Evolutionary conservation across 2,113 vertebrate genomes (phyloP), one percentile per base, ranked within the genome.

Genomic region (Archocentrus centrarchus): DNA sequence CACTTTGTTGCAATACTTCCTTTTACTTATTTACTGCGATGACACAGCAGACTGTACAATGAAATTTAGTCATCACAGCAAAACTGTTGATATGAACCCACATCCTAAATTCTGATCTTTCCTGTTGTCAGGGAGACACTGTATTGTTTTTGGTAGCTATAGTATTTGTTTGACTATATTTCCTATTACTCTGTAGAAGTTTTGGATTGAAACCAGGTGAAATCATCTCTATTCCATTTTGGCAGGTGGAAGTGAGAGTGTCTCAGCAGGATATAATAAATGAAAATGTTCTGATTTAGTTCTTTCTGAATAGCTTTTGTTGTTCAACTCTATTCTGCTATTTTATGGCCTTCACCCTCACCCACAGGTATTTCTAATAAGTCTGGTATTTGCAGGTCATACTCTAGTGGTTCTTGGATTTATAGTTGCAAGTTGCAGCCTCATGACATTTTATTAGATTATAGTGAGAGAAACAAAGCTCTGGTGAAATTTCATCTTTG

Each of bases 371-470:
- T 86, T 35, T 73, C 47, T 73, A 73, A 73, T 55, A 73, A 73
- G 68, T 55, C 68, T 73, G 77, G 35, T 77, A 53, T 86, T 88
- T 86, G 55, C 44, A 59, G 63, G 44, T 61, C 53, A 55, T 73
- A 32, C 47, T 73, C 68, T 73, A 30, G 68, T 32, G 27, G 27
- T n/a, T 22, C 13, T 1, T 37, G 55, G 53, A 79, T 81, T 78
- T 83, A 24, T 50, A 50, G 17, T 57, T 41, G 30, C 22, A 57
- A 80, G 41, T n/a, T 85, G 79, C 70, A 59, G 39, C 37, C 57
- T 89, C 73, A 32, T 59, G 32, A 18, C 41, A 64, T 89, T 76
- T 79, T 47, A 78, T 82, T 60, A 57, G 79, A 55, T 61, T 14
- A 53, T 14, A 11, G 8, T 2, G 11, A 80, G 47, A 66, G 22